Conservation (phyloP, 2,113 vertebrate species). For the Mormoops blainvillei region DNA sequence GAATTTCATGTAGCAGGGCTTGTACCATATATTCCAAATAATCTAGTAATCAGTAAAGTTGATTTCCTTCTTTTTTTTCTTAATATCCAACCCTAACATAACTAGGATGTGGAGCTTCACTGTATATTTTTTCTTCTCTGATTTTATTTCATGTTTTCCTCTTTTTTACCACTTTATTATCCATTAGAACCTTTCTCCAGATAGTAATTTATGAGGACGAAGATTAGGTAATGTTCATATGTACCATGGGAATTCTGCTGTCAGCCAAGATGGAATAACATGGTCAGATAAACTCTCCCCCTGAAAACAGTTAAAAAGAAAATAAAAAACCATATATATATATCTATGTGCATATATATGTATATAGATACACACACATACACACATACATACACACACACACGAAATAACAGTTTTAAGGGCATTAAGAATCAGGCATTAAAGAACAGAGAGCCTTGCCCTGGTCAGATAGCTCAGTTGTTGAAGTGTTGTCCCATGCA, state of each 20-base stretch:
- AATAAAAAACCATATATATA: neutral
- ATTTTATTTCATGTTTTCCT: neutral
- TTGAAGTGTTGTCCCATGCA: no score
- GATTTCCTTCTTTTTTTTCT: neutral
- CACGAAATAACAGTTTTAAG: neutral
- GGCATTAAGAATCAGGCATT: neutral
- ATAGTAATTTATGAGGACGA: conserved; percentile 3
- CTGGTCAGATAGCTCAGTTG: no score
- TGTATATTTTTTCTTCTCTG: neutral
- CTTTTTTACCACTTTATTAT: conserved; percentile 4
- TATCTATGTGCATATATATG: no score
- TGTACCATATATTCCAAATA: neutral
- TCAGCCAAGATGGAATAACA: neutral
- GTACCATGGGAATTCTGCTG: neutral
- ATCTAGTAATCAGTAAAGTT: neutral
- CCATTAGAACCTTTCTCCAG: conserved; percentile 2
- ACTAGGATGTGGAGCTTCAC: neutral
- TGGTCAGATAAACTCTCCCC: neutral
- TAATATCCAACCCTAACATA: neutral
- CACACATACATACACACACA: no score
- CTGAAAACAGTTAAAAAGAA: neutral
- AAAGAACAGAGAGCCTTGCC: neutral
- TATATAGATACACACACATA: no score
- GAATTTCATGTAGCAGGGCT: neutral
- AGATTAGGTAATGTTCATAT: neutral